These are phyloP conservation scores for Phymatocera aterrima DNA, from an alignment of 2,888 invertebrate species.

Conservation along the genomic window DNA sequence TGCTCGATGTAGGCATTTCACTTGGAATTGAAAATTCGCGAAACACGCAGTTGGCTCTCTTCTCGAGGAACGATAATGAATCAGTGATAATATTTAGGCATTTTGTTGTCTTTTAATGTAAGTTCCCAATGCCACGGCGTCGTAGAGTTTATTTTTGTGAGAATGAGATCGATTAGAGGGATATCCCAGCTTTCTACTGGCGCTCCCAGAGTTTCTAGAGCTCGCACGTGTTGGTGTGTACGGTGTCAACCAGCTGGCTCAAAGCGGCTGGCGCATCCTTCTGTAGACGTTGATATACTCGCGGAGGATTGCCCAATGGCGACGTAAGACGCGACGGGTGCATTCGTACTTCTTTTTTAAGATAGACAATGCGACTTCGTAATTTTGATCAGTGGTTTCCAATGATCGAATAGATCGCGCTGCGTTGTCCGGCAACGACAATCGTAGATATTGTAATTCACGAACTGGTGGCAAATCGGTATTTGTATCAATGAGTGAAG, in stretches of 20 bases:
- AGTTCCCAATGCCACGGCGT: conserved; percentile 45
- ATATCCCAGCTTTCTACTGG: conserved; percentile 15
- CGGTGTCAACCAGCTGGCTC: conserved; percentile 36
- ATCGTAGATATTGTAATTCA: conserved; percentile 33
- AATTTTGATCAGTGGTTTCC: conserved; percentile 32
- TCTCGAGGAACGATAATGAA: conserved; percentile 33
- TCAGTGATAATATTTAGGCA: conserved; percentile 28
- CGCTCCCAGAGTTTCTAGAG: conserved; percentile 26
- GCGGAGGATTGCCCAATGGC: conserved; percentile 37
- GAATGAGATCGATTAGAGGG: conserved; percentile 35
- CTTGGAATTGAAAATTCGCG: conserved; percentile 13
- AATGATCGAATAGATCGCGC: conserved; percentile 28
- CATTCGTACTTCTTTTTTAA: conserved; percentile 42
- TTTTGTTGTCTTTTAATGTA: background rate
- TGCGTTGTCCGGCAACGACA: conserved; percentile 26
- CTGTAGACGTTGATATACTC: conserved; percentile 40
- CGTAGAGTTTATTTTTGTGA: conserved; percentile 38
- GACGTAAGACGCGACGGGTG: conserved; percentile 11
- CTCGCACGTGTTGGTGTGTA: conserved; percentile 32
- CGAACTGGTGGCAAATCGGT: conserved; percentile 33
- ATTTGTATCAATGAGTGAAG: background rate
- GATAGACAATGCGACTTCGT: conserved; percentile 23
- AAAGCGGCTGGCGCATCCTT: conserved; percentile 39
- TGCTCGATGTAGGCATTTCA: conserved; percentile 30
- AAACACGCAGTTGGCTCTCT: conserved; percentile 32